Base-by-base conservation (phyloP, 1,140 invertebrate species). In the Frieseomelitta varia region DNA sequence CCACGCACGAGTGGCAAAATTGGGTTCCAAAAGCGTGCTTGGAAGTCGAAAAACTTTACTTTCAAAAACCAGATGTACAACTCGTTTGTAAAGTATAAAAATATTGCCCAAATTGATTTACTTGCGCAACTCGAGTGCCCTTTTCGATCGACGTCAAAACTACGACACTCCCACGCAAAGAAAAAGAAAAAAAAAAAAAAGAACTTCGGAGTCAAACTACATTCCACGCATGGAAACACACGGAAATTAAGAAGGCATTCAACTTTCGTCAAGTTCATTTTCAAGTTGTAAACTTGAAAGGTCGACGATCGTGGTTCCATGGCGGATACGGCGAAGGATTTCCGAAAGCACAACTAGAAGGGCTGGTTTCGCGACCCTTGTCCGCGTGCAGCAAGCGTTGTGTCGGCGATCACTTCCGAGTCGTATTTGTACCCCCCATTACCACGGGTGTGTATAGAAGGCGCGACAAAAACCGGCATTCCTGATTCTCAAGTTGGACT, bases 401-500 rank as follows among this genome's bases (percentile, higher is more conserved):
- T 76, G 73, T 73, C 67, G 56, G 65, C 81, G 68, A 75, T 87
- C 88, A 79, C 88, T 90, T 90, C 88, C 88, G 88, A 89, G 87
- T 89, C 79, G 85, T 65, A 69, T 89, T 89, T 90, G 88, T 90
- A 88, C 87, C 91, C 81, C 87, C 91, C 81, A 87, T 93, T 83
- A 88, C 87, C 80, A 87, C 88, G 89, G 77, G 87, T 85, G 90
- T 88, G 91, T 92, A 91, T 92, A 92, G 92, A 90, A 92, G 92
- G 92, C 90, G 92, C 92, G 92, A 93, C 92, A 93, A 93, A 93
- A 93, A 93, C 81, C 92, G 89, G 89, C 92, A 93, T 93, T 93
- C 92, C 92, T 92, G 92, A 93, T 92, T 93, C 92, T 93, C 91
- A 93, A 93, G 92, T 93, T 90, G 92, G 92, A 90, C 90, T 93